Base-by-base conservation (phyloP, 2,113 vertebrate genomes). In the Gopherus evgoodei region DNA sequence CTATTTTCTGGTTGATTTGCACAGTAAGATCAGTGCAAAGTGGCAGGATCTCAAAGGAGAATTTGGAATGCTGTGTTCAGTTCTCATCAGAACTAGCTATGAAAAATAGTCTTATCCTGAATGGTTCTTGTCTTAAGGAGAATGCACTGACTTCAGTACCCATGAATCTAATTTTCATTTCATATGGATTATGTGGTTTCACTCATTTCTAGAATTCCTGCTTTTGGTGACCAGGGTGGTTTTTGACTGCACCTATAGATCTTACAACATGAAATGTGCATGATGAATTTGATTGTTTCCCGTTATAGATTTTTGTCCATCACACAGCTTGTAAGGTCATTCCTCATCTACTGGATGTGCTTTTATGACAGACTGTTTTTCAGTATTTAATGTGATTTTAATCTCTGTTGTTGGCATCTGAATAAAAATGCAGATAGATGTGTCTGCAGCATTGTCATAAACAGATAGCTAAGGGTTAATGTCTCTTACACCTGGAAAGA, bases 351-450 rank as follows among this genome's bases (percentile, higher is more conserved):
- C 31, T 56, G 3, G 49, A 25, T 80, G 56, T 27, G 81, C 35
- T 95, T 93, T 94, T 91, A 53, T 90, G 78, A 35, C 81, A 42
- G 24, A 69, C 80, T 53, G 27, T 89, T 35, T 8, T 83, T 82
- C 47, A 2, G 84, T 52, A 31, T 88, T 95, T 94, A 92, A 91
- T 76, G 5, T 0, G 21, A 90, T 91, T 91, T 83, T 54, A 83
- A 93, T 29, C 85, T 52, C 81, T 91, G 62, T 8, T 91, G 24
- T 92, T 96, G 88, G 78, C 86, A 97, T 92, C 93, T 97, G 91
- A 93, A 91, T 78, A 38, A 16, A 89, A 96, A 94, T 52, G 72
- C 72, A 83, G 93, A 95, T 7, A 0, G 47, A 80, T 87, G 54
- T 47, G 88, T 31, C 53, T 57, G 90, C 47, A 0, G 93, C 42